phyloP scores from a whole-genome alignment of 2,888 invertebrate species.

The Timandra comae region DNA sequence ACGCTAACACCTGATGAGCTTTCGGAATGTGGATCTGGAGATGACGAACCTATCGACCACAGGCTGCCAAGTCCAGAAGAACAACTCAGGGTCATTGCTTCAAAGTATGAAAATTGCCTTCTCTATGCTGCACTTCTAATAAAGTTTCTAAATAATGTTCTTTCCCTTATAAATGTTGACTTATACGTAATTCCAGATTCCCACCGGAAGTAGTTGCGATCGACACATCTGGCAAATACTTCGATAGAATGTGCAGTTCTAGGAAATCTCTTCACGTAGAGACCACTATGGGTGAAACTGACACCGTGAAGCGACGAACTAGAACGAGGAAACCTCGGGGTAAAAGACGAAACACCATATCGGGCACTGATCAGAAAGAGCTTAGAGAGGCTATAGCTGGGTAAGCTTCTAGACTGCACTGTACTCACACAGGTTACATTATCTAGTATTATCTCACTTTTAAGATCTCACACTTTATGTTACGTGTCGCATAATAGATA shows the following conservation, averaged over 20 bases:
- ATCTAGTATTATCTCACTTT: constrained; percentile 17
- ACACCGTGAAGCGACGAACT: constrained; percentile 82
- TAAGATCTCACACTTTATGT: constrained; percentile 11
- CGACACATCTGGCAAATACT: constrained; percentile 91
- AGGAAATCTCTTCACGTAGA: constrained; percentile 86
- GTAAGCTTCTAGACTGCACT: constrained; percentile 80
- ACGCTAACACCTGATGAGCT: constrained; percentile 70
- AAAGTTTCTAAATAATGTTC: no score
- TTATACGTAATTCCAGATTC: constrained; percentile 82
- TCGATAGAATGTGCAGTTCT: constrained; percentile 91
- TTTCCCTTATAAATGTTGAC: no score
- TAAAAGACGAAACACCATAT: constrained; percentile 92
- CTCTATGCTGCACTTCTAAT: no score
- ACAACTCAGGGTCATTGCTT: constrained; percentile 87
- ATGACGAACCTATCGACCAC: constrained; percentile 86
- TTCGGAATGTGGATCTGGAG: constrained; percentile 76
- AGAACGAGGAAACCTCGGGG: constrained; percentile 85
- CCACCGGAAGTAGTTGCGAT: constrained; percentile 92
- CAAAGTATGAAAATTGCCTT: constrained; percentile 86
- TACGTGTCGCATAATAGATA: constrained; percentile 37
- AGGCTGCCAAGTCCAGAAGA: constrained; percentile 92
- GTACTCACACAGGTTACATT: constrained; percentile 47
- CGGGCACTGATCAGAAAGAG: constrained; percentile 93
- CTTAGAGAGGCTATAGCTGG: constrained; percentile 90
- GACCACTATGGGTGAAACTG: constrained; percentile 65